Conservation (phyloP, 2,797 vertebrate genomes). For the Muscicapa striata region DNA sequence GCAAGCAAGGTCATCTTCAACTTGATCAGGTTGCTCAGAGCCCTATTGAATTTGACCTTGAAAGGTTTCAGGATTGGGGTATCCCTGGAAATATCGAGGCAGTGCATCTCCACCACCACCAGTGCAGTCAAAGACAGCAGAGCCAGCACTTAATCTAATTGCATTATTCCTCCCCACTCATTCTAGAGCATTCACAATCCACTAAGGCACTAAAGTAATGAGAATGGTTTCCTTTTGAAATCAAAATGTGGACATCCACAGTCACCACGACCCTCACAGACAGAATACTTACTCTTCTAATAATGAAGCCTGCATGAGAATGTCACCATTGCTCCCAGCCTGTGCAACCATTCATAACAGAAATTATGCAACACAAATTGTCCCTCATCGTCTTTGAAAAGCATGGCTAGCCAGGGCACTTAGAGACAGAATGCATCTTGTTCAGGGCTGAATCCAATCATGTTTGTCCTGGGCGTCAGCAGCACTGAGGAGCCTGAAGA, state of each 20-base stretch:
- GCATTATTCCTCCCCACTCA: not conserved
- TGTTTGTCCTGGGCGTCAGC: not conserved
- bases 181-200: not conserved
- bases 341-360: not conserved
- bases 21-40: not conserved
- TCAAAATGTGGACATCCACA: not conserved
- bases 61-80: not conserved
- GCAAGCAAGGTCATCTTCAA: not conserved
- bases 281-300: not conserved
- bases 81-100: not conserved
- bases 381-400: not conserved
- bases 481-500: not conserved
- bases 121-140: not conserved
- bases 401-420: not conserved
- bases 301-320: not conserved
- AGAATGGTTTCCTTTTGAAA: not conserved
- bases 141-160: not conserved
- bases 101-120: not conserved
- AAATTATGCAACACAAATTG: not conserved
- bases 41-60: not conserved
- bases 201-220: not conserved
- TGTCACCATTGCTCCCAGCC: not conserved
- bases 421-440: not conserved
- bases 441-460: not conserved
- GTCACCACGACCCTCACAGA: not conserved